Percentiles rank a stretch among this genome's conserved stretches.
These are phyloP conservation scores for Bombus polaris DNA, from an alignment of 1,140 invertebrate species.

Conservation along the genomic window DNA sequence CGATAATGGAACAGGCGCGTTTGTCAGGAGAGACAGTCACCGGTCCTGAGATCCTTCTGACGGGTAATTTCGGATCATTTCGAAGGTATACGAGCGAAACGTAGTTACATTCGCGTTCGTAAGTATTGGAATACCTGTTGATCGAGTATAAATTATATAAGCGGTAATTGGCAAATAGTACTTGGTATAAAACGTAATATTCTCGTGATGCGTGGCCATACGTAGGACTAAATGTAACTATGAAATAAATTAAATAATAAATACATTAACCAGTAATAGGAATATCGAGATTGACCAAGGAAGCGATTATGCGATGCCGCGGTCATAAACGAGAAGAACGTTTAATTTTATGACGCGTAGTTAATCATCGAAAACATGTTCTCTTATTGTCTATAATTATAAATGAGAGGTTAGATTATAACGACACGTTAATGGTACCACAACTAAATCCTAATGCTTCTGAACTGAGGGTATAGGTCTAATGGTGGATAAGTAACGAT, in stretches of 20 bases:
- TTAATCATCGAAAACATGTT: background rate
- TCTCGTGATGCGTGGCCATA: background rate
- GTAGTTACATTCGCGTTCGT: no score
- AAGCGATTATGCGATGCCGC: no score
- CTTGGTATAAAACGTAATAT: background rate
- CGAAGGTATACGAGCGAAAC: background rate
- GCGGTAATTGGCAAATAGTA: no score
- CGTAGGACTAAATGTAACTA: no score
- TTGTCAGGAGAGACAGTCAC: background rate
- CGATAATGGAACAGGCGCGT: conserved; percentile 53
- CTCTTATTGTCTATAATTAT: background rate
- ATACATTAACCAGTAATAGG: no score
- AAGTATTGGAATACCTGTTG: no score
- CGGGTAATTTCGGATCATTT: conserved; percentile 19
- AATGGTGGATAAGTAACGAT: background rate
- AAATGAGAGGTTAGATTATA: background rate
- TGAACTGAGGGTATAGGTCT: background rate
- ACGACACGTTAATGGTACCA: background rate
- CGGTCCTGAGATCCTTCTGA: background rate
- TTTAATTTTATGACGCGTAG: background rate
- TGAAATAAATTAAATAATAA: no score
- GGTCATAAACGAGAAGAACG: background rate
- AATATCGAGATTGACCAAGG: no score
- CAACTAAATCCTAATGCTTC: background rate
- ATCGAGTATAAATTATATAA: no score